Base-by-base conservation (phyloP, 2,797 vertebrate genomes). In the Huso huso region DNA sequence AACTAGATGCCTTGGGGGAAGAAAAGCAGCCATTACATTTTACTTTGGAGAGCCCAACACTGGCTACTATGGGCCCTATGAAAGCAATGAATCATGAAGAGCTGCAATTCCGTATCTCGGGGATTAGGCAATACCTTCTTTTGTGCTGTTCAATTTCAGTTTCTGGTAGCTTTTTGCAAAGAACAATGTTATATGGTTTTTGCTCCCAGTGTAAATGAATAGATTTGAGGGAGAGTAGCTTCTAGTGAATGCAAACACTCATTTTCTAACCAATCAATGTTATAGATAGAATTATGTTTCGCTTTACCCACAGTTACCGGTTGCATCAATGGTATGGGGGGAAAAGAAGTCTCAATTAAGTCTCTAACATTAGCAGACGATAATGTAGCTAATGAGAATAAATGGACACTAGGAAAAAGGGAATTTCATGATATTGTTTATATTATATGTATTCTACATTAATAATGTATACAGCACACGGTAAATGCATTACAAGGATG, bases 81-180 rank as follows among this genome's bases (percentile, higher is more conserved):
- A 84, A 83, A 77, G 78, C 83, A 83, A 83, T 77, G 78, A 84
- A 85, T 88, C 82, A 86, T 83, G 82, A 86, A 86, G 78, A 86
- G 87, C 83, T 86, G 78, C 79, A 83, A 85, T 86, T 90, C 86
- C 81, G 79, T 87, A 79, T 82, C 83, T 82, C 77, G 79, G 72
- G 85, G 83, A 88, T 88, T 88, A 89, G 81, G 81, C 78, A 83
- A 77, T 78, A 73, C 73, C 75, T 76, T 81, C 74, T 79, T 87
- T 87, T 86, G 78, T 85, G 76, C 78, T 74, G 77, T 78, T 84
- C 85, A 86, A 85, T 84, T 78, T 82, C 83, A 84, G 79, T 77
- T 85, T 84, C 77, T 70, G 62, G 64, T 67, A 74, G 11, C 74
- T 71, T 72, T 71, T 68, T 71, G 76, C 65, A 73, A 70, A 66